Evolutionary conservation across 2,888 invertebrate species (phyloP).

Genomic region (Spodoptera littoralis): DNA sequence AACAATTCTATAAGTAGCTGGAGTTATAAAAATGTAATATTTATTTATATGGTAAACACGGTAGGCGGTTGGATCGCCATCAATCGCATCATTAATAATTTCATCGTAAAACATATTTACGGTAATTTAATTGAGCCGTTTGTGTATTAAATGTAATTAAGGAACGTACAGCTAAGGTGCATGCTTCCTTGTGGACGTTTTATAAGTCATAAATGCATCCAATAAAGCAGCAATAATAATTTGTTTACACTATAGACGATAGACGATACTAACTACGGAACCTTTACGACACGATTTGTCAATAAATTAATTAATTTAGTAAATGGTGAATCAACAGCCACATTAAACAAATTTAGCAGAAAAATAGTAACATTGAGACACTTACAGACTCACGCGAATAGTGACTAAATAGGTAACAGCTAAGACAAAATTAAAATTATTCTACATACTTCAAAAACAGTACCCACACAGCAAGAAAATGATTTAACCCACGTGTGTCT

Average conservation of each 20-base stretch:
- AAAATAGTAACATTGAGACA: too few species aligned
- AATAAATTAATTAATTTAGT: too few species aligned
- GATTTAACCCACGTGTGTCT: too few species aligned
- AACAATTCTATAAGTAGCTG: constrained; percentile 54
- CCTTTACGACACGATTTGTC: too few species aligned
- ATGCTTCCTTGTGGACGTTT: neutral
- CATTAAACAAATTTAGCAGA: too few species aligned
- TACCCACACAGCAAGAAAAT: too few species aligned
- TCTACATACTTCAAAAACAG: too few species aligned
- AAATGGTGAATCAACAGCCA: too few species aligned
- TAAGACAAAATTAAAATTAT: too few species aligned
- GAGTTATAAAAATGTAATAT: constrained; percentile 43
- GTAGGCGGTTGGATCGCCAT: constrained; percentile 47
- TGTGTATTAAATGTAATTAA: constrained; percentile 32
- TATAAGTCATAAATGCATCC: constrained; percentile 1
- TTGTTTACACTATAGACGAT: neutral
- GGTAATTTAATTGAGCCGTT: constrained; percentile 43
- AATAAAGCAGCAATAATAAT: neutral
- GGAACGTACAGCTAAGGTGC: constrained; percentile 4
- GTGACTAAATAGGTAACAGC: too few species aligned
- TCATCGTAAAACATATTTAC: constrained; percentile 44
- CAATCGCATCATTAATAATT: constrained; percentile 44
- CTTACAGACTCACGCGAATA: too few species aligned
- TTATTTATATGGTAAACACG: constrained; percentile 44
- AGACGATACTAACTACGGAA: too few species aligned